A percentile compares a stretch with the other conserved stretches of the same genome.
Conservation (phyloP, 1,140 invertebrate genomes). For the Argopecten irradians region DNA sequence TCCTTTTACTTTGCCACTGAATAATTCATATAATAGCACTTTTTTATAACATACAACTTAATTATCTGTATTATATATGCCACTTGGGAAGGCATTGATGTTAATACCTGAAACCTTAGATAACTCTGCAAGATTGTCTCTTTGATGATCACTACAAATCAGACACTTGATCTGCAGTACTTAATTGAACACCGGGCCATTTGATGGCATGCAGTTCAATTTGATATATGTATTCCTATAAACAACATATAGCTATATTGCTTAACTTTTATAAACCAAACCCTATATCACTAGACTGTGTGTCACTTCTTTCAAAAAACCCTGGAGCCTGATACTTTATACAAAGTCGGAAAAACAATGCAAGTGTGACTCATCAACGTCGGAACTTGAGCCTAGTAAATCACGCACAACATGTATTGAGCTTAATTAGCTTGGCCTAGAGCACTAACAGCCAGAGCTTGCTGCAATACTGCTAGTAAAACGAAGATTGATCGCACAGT, state of each 20-base stretch:
- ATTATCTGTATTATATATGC: too few relatives aligned
- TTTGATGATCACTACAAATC: too few relatives aligned
- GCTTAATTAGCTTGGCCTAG: neutral
- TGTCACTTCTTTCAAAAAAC: neutral
- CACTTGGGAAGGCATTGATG: too few relatives aligned
- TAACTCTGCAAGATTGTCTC: too few relatives aligned
- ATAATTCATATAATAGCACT: too few relatives aligned
- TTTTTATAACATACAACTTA: too few relatives aligned
- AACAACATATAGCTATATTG: neutral
- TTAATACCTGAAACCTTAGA: too few relatives aligned
- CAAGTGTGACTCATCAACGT: neutral
- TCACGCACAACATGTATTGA: constrained; percentile 21
- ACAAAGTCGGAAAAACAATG: neutral
- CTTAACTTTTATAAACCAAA: neutral
- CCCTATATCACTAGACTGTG: neutral
- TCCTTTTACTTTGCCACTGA: too few relatives aligned
- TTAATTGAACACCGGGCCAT: too few relatives aligned
- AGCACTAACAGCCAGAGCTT: neutral
- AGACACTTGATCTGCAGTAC: too few relatives aligned
- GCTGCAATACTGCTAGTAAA: neutral
- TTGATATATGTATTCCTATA: too few relatives aligned
- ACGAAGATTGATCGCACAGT: neutral
- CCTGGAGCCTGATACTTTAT: neutral
- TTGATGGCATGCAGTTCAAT: too few relatives aligned
- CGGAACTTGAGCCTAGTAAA: neutral